Percentiles rank a stretch among this genome's conserved stretches.
Evolutionary conservation across 1,140 invertebrate species (phyloP).

Genomic region (Drosophila sproati): DNA sequence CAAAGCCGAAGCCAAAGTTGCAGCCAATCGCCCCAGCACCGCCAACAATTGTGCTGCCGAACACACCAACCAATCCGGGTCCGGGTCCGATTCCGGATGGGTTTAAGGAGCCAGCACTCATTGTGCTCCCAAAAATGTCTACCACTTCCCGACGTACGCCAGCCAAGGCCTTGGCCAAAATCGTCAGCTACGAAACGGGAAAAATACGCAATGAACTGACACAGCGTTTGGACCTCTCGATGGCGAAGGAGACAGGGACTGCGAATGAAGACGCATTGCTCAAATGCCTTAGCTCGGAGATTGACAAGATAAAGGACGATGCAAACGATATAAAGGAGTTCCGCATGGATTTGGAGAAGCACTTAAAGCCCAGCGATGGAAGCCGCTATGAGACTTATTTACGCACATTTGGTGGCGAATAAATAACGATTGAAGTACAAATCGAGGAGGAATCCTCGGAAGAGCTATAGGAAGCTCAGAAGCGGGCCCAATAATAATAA

Average conservation of each 20-base stretch:
- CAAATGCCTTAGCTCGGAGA: constrained; percentile 30
- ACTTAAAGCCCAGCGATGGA: constrained; percentile 45
- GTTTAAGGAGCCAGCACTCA: too few relatives aligned
- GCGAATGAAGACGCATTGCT: constrained; percentile 2
- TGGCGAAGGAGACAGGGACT: constrained; percentile 12
- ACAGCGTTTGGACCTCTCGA: constrained; percentile 30
- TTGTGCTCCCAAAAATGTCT: not conserved
- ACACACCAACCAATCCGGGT: too few relatives aligned
- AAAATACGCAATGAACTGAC: constrained; percentile 54
- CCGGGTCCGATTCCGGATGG: not conserved
- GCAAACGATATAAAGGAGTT: constrained; percentile 50
- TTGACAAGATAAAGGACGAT: constrained; percentile 37
- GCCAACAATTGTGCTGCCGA: not conserved
- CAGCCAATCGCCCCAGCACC: not conserved
- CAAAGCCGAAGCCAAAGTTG: not conserved
- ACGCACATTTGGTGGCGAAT: constrained; percentile 51
- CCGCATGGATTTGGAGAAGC: constrained; percentile 53
- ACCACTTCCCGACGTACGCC: constrained; percentile 38
- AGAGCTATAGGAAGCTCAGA: too few relatives aligned
- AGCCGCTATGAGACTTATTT: constrained; percentile 58
- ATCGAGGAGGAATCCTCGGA: too few relatives aligned
- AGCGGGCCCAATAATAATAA: too few relatives aligned
- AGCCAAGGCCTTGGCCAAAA: constrained; percentile 55
- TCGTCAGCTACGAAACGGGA: constrained; percentile 58
- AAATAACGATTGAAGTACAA: not conserved